Evolutionary conservation across 2,113 vertebrate genomes (phyloP), one percentile per base, ranked within the genome.

Genomic region (Aptenodytes patagonicus): DNA sequence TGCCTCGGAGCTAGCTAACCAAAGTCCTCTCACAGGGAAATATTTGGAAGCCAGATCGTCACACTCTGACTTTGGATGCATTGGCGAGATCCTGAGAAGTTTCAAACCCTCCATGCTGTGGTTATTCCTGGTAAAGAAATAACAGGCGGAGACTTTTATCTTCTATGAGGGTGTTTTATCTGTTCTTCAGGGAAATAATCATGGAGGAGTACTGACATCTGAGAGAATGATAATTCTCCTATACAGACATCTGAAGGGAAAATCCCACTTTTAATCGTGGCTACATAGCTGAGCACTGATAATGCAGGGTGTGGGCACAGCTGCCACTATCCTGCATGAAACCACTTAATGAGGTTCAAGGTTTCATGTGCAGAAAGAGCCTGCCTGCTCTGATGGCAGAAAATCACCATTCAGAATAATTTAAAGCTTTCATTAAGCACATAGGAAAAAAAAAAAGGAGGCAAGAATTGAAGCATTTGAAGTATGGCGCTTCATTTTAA

Each of bases 251-350:
- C 52, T 38, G 34, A 78, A 61, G 25, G 47, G 36, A 77, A 86
- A 55, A 68, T 62, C 24, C 31, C 2, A 4, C 65, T 66, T 85
- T 82, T 52, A 38, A 76, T 55, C 15, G 13, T 10, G 17, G 47
- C 17, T 24, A 4, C 1, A 2, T 18, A 70, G 38, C 19, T n/a
- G 51, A 89, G 69, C 1, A 5, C 31, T 51, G 64, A 26, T 55
- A 68, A 51, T 0, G 0, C 26, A 21, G 21, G 11, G 22, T 38
- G 49, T 26, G 36, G 19, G 49, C 38, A 71, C 0, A 0, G 46
- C 47, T 55, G n/a, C 32, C 47, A 6, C 32, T 5, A 9, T 69
- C 40, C 36, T 31, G 22, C 0, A 2, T 38, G 51, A 77, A 95
- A 55, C 14, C 9, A 7, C 24, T 76, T 13, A 3, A 5, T 1